phyloP scores from a whole-genome alignment of 2,797 vertebrate species.

The Spheniscus humboldti region DNA sequence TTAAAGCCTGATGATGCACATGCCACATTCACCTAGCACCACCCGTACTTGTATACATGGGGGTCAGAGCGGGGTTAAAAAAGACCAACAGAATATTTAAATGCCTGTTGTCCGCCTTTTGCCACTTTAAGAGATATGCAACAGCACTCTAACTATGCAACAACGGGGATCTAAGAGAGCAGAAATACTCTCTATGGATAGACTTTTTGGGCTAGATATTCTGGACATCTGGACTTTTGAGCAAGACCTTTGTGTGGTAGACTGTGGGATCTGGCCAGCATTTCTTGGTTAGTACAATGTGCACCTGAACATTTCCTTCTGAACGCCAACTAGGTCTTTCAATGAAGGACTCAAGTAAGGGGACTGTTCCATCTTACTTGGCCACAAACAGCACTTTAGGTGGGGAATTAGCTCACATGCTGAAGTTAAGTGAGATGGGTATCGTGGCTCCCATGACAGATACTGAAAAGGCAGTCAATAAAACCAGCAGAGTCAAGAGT shows the following conservation, averaged over 20 bases:
- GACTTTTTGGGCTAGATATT: not conserved
- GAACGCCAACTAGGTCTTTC: not conserved
- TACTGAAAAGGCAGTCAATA: not conserved
- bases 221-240: not conserved
- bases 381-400: not conserved
- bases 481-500: not conserved
- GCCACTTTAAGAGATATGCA: not conserved
- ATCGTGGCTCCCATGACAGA: not conserved
- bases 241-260: not conserved
- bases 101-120: not conserved
- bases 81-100: not conserved
- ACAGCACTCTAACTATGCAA: not conserved
- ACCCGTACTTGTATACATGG: rapidly evolving
- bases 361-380: not conserved
- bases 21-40: not conserved
- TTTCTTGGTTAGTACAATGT: not conserved
- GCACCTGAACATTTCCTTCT: not conserved
- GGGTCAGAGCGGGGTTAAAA: not conserved
- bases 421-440: not conserved
- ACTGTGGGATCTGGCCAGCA: not conserved
- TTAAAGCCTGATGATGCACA: not conserved
- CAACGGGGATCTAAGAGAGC: not conserved
- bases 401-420: not conserved
- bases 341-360: not conserved
- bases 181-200: not conserved